Conservation (phyloP, 2,888 invertebrate species). For the Augochlorella aurata region DNA sequence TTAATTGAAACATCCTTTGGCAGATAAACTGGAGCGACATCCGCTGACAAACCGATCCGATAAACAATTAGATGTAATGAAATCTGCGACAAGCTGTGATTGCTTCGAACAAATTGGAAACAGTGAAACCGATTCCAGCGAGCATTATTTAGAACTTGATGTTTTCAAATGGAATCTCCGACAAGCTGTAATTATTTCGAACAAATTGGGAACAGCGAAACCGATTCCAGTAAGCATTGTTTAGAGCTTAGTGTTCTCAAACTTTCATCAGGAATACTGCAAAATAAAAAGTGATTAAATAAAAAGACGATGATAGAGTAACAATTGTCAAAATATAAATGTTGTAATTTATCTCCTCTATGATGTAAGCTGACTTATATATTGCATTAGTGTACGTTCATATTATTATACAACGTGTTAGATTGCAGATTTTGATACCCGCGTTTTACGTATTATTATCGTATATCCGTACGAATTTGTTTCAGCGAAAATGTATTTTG, state of each 20-base stretch:
- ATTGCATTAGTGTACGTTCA: neutral
- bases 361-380: no score
- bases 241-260: no score
- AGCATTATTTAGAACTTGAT: neutral
- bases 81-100: conserved; percentile 5
- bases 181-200: no score
- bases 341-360: neutral
- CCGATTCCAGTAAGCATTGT: no score
- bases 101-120: neutral
- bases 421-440: neutral
- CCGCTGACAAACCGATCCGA: conserved; percentile 27
- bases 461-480: neutral
- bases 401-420: neutral
- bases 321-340: neutral
- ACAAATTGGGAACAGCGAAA: no score
- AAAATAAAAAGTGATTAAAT: neutral
- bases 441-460: neutral
- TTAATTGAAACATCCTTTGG: conserved; percentile 27
- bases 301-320: neutral
- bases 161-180: no score
- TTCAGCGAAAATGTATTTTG: neutral
- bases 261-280: neutral
- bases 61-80: conserved; percentile 25
- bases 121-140: neutral
- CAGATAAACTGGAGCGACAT: conserved; percentile 15